phyloP scores from a whole-genome alignment of 2,888 invertebrate genomes.

The Melolontha melolontha region DNA sequence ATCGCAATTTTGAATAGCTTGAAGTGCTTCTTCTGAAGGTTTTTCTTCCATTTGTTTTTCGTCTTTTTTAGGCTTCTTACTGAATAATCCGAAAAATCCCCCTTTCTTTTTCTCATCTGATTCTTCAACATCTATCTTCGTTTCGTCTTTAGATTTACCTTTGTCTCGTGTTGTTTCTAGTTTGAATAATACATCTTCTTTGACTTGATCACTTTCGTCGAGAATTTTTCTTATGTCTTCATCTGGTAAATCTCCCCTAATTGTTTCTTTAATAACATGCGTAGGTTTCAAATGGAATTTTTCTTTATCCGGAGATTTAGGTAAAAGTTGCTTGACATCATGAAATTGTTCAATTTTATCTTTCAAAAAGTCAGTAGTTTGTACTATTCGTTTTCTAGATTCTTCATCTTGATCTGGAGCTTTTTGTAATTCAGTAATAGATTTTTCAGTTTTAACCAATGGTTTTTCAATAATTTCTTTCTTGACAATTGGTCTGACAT shows the following conservation, averaged over 20 bases:
- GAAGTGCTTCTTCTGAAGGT: constrained; percentile 20
- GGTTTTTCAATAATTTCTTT: not conserved
- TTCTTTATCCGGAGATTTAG: constrained; percentile 8
- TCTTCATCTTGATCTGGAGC: constrained; percentile 16
- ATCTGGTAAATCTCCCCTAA: constrained; percentile 15
- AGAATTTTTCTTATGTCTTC: constrained; percentile 27
- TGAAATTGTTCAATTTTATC: constrained; percentile 52
- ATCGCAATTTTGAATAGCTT: constrained; percentile 42
- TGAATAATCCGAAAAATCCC: constrained; percentile 52
- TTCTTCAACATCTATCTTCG: constrained; percentile 39
- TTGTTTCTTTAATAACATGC: constrained; percentile 24
- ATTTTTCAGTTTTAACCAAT: constrained; percentile 3
- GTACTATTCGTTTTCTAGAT: constrained; percentile 41
- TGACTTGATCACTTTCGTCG: constrained; percentile 47
- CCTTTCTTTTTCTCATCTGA: constrained; percentile 48
- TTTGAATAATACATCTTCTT: constrained; percentile 50
- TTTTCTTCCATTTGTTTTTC: constrained; percentile 16
- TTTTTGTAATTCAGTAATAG: constrained; percentile 8
- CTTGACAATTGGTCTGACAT: constrained; percentile 43
- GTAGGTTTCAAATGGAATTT: not conserved
- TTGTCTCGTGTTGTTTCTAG: constrained; percentile 1
- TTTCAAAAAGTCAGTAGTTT: constrained; percentile 53
- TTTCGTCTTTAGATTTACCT: constrained; percentile 41
- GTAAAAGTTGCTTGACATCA: constrained; percentile 45
- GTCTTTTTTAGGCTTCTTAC: constrained; percentile 51